These are phyloP conservation scores for Apostichopus californicus DNA, from an alignment of 35 echinoderm and acorn worm species.

Conservation along the genomic window DNA sequence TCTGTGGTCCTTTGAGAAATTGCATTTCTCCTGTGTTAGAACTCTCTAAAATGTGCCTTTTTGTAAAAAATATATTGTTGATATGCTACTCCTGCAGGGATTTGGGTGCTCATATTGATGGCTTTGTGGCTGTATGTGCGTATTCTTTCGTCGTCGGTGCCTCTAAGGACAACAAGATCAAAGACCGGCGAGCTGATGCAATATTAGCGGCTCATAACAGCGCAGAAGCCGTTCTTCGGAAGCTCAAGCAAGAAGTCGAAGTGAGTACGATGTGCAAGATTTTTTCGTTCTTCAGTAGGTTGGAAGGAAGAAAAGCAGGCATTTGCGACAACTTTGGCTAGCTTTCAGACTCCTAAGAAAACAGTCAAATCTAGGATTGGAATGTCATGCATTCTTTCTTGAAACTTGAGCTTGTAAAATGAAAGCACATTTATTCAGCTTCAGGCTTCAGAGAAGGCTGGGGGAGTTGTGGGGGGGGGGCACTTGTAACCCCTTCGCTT, in stretches of 20 bases:
- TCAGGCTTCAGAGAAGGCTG: no score
- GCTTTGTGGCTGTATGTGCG: slow-evolving; percentile 78
- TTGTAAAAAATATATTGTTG: no score
- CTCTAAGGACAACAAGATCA: slow-evolving; percentile 74
- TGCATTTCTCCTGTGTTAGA: no score
- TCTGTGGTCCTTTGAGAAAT: no score
- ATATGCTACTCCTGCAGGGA: slow-evolving; percentile 51
- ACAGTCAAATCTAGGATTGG: no score
- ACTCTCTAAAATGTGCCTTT: no score
- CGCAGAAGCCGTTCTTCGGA: slow-evolving; percentile 76
- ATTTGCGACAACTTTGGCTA: background rate
- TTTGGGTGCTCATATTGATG: slow-evolving; percentile 91
- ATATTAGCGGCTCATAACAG: slow-evolving; percentile 72
- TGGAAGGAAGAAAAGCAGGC: background rate
- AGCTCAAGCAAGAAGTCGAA: slow-evolving; percentile 77
- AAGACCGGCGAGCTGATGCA: slow-evolving; percentile 73
- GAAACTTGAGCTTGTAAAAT: no score
- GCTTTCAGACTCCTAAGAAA: no score
- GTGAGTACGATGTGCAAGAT: slow-evolving; percentile 35
- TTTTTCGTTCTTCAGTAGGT: background rate
- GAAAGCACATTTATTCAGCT: no score
- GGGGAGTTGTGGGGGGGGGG: no score
- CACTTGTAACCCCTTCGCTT: no score
- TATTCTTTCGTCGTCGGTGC: slow-evolving; percentile 86
- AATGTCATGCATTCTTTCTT: no score